These are phyloP conservation scores for Mamestra configurata DNA, from an alignment of 1,140 invertebrate genomes.

Conservation along the genomic window DNA sequence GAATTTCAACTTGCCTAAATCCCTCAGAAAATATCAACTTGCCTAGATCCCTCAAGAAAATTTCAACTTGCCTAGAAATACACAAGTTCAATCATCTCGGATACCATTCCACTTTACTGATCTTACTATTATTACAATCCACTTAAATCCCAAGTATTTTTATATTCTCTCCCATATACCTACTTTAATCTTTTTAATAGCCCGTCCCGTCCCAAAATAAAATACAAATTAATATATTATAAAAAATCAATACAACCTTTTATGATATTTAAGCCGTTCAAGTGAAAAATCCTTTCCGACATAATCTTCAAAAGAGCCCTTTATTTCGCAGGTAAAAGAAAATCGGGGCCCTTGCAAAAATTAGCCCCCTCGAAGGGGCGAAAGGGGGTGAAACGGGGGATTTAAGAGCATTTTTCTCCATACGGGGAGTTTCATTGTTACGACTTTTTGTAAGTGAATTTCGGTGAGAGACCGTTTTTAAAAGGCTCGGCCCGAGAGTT, in stretches of 20 bases:
- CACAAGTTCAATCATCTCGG: too few relatives aligned
- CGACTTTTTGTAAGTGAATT: constrained; percentile 80
- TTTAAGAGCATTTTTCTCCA: constrained; percentile 70
- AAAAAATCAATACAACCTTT: constrained; percentile 39
- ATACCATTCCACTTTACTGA: too few relatives aligned
- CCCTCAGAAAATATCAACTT: too few relatives aligned
- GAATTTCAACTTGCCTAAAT: too few relatives aligned
- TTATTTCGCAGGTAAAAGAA: constrained; percentile 77
- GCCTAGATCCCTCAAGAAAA: too few relatives aligned
- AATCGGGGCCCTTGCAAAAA: constrained; percentile 76
- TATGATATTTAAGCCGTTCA: constrained; percentile 53
- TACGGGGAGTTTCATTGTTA: constrained; percentile 68
- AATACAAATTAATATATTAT: constrained; percentile 36
- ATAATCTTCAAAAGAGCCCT: constrained; percentile 71
- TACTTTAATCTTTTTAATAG: not conserved
- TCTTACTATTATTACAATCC: too few relatives aligned
- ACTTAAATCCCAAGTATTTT: not conserved
- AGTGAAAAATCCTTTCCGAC: constrained; percentile 62
- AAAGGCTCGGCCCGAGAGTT: not conserved
- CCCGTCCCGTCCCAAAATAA: constrained; percentile 9
- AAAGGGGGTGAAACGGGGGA: constrained; percentile 50
- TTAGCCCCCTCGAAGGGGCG: constrained; percentile 60
- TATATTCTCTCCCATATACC: not conserved
- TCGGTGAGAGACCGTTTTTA: constrained; percentile 58
- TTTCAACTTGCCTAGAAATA: too few relatives aligned